Evolutionary conservation across 2,797 vertebrate genomes (phyloP), one percentile per base, ranked within the genome.

Genomic region (Syngnathus acus): DNA sequence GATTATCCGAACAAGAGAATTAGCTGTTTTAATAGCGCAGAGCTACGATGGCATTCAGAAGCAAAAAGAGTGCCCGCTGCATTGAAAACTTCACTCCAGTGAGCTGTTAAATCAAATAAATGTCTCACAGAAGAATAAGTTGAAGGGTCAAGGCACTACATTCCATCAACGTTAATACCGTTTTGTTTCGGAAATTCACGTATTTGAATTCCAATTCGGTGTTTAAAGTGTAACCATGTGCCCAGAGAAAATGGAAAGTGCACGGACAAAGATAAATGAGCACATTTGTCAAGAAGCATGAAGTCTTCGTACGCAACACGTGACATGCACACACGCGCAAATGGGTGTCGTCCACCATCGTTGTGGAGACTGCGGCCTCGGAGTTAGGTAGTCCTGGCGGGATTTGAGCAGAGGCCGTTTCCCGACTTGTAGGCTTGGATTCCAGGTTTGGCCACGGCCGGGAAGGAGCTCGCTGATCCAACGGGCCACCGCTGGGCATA

Each of bases 61-160:
- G 80, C 90, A 91, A 92, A 92, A 85, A 66, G 76, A 79, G 78
- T 71, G 74, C 78, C 70, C 72, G 77, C 73, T 88, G 74, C 88
- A 85, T 79, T 47, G 13, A 47, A 84, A 83, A 74, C 68, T 74
- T 83, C 71, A 85, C 78, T 82, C 67, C 78, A 88, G 75, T 61
- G 77, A 58, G 81, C 75, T 76, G 67, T 84, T 68, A 78, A 84
- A 90, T 87, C 84, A 74, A 2, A 37, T 9, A 21, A 17, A 40
- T 78, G 89, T 87, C 89, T 90, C 84, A 73, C 70, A 90, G 81
- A 71, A 82, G 40, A 47, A 19, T 84, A 88, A 85, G 87, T 90
- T 93, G 92, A 95, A 97, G 94, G 86, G 90, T 93, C 92, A 95
- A 97, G 94, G 95, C 94, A 95, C 95, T 94, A 91, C 90, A 91